Evolutionary conservation across 2,113 vertebrate species (phyloP), one percentile per base, ranked within the genome.

Genomic region (Fulmarus glacialis): DNA sequence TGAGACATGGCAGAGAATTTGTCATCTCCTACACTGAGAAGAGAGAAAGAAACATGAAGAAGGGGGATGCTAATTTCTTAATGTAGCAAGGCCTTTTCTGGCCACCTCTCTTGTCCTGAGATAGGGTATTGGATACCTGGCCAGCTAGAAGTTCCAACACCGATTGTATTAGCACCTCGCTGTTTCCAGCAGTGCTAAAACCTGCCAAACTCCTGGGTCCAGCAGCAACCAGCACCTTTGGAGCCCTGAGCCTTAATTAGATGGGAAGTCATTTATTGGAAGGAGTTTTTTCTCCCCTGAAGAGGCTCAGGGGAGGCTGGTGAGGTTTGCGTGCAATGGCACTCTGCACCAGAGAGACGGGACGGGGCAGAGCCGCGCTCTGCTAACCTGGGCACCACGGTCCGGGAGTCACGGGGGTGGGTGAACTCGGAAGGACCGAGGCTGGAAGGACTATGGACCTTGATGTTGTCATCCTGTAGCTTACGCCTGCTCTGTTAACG

Each of bases 1-100:
- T 22, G 67, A 91, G 92, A 95, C 32, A 17, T 82, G 91, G 94
- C 96, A 95, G 92, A 89, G 82, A 91, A 87, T 77, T 85, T 81
- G 90, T 97, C 93, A 87, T 95, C 92, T 96, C 89, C 84, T 96
- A 45, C 15, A 6, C 42, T 53, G 56, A 77, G 66, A 79, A 58
- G 82, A 92, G 78, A 87, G 89, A 72, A 95, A 91, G 90, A 87
- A 96, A 95, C 14, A 3, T 73, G 63, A 58, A 60, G 72, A 78
- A 89, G 64, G 32, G 50, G n/a, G 47, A 62, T 58, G 42, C 8
- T 87, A 4, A 95, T 83, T 97, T 92, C 87, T 92, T 92, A 58
- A 29, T 22, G 59, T 66, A 59, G 11, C 2, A 5, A 30, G 15
- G 23, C 15, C 14, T 79, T 32, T 74, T 64, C 18, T 32, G 30